Evolutionary conservation across 2,888 invertebrate species (phyloP).

Genomic region (Aquatica leii): DNA sequence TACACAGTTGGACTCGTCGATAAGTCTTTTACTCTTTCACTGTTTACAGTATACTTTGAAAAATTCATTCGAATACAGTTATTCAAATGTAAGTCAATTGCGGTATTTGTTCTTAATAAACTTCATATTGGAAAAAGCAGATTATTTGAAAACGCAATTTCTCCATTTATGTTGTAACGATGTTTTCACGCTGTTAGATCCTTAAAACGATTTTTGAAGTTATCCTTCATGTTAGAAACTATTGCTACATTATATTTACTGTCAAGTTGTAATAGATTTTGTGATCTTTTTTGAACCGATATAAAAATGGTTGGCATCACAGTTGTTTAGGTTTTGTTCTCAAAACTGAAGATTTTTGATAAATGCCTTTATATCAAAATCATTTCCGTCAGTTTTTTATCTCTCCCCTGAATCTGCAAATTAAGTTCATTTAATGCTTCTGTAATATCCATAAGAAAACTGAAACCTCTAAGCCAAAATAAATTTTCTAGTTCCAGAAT

Average conservation of each 20-base stretch:
- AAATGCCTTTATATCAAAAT: conserved; percentile 26
- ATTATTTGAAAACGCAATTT: not conserved
- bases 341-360: conserved; percentile 24
- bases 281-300: conserved; percentile 32
- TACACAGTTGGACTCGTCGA: conserved; percentile 23
- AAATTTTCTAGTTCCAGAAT: no score
- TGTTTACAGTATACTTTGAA: conserved; percentile 16
- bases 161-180: conserved; percentile 37
- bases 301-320: conserved; percentile 30
- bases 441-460: conserved; percentile 21
- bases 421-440: conserved; percentile 24
- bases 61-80: conserved; percentile 26
- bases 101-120: no score
- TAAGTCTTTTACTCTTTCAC: conserved; percentile 5
- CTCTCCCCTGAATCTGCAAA: conserved; percentile 25
- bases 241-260: conserved; percentile 28
- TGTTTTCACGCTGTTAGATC: conserved; percentile 32
- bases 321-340: conserved; percentile 30
- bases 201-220: conserved; percentile 34
- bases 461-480: conserved; percentile 29
- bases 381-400: conserved; percentile 22
- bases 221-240: conserved; percentile 28
- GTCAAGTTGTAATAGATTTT: conserved; percentile 32
- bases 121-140: no score
- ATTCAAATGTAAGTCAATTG: conserved; percentile 17